Conservation (phyloP, 2,113 vertebrate genomes). For the Paradisaea rubra region DNA sequence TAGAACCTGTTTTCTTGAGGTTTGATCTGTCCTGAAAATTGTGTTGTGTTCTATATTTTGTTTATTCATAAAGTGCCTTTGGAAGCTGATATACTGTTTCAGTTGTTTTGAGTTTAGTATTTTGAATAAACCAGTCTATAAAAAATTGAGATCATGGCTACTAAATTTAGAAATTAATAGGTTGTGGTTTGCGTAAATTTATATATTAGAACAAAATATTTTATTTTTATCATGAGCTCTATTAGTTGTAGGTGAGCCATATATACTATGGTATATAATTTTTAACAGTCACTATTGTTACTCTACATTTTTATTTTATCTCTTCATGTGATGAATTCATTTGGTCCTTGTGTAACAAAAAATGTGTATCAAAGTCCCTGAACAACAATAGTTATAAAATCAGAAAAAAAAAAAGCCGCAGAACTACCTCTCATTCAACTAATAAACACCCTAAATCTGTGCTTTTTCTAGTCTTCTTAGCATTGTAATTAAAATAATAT, state of each 20-base stretch:
- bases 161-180: neutral
- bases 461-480: neutral
- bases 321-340: neutral
- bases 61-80: neutral
- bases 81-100: neutral
- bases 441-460: accelerated
- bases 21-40: neutral
- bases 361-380: neutral
- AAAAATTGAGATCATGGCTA: neutral
- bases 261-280: neutral
- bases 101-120: neutral
- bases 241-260: neutral
- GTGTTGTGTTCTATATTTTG: neutral
- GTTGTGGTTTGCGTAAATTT: neutral
- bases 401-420: neutral
- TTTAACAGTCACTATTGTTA: neutral
- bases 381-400: neutral
- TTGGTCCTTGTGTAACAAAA: neutral
- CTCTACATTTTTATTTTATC: neutral
- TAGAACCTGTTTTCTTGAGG: neutral
- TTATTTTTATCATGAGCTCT: neutral
- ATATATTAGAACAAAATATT: neutral
- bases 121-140: neutral
- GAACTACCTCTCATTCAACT: neutral
- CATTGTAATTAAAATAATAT: neutral